Base-by-base conservation (phyloP, 2,888 invertebrate species). In the Eupithecia vulgata region DNA sequence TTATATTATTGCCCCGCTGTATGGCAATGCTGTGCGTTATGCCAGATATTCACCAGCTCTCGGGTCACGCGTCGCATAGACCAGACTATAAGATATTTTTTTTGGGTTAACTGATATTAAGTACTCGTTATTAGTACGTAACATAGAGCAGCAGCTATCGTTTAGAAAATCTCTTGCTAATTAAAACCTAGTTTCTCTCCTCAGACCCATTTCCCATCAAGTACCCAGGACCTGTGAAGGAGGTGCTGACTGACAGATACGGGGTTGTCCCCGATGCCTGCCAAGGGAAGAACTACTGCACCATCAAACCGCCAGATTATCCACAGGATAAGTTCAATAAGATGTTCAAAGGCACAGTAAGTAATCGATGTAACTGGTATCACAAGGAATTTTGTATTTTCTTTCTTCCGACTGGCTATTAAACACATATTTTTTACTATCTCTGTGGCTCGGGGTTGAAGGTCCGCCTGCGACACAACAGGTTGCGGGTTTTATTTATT, bases 251-350 rank as follows among this genome's bases (percentile, higher is more conserved):
- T 65, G 84, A 79, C 72, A 78, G 86, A 8, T 81, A 86, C 62
- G 85, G 85, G 0, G 81, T 83, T 0, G 78, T 87, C 0, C 89
- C 90, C 0, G 84, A 87, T 0, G 79, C 82, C 13, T 92, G 92
- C 74, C 81, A 78, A 61, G 78, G 82, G 42, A 82, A 84, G 21
- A 88, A 83, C 12, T 93, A 85, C 80, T 93, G 92, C 77, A 87
- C 88, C 0, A 70, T 89, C 21, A 92, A 89, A 74, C 90, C 91
- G 0, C 66, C 78, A 0, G 81, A 89, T 67, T 93, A 92, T 34
- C 92, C 92, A 7, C 86, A 91, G 37, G 84, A 86, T 1, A 75
- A 80, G 25, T 91, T 88, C 73, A 88, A 91, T 73, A 81, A 81
- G 5, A 82, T 92, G 80, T 89, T 91, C 34, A 89, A 87, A 77